Base-by-base conservation (phyloP, 2,113 vertebrate species). In the Antennarius striatus region DNA sequence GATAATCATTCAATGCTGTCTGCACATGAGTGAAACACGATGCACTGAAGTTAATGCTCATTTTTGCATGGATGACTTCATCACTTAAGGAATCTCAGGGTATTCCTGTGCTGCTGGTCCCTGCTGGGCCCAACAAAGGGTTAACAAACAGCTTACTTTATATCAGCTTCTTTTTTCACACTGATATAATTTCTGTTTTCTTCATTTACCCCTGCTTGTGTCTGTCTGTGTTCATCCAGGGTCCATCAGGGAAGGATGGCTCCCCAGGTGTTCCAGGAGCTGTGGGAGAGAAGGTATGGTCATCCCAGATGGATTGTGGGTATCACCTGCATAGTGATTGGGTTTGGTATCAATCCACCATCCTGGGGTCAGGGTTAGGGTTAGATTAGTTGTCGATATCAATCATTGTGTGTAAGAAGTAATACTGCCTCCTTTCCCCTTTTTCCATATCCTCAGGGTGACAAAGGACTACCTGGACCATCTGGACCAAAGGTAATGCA, bases 401-500 rank as follows among this genome's bases (percentile, higher is more conserved):
- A 15, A 4, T 13, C 16, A 2, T 45, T 17, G 7, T 47, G 22
- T 22, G 22, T 22, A 22, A 22, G 10, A 36, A 40, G 14, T 9
- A 28, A 46, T 10, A 7, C 6, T 39, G 7, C 56, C 5, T 36
- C 55, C 2, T 45, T n/a, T n/a, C 15, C 42, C 43, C 16, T 9
- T 49, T 43, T 15, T 11, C 65, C 32, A 45, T 39, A 39, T 58
- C 29, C 9, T 50, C 50, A 97, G 96, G 96, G 96, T 68, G 92
- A 93, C 59, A 90, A 75, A 89, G 96, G 96, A 13, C 73, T 81
- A 12, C 69, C 83, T 49, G 96, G 96, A 14, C 83, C 89, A 48
- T 5, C 68, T 71, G 96, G 96, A 78, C 88, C 91, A 83, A 96
- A 97, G 95, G 96, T 97, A 92, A 86, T 29, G 50, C 1, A 47